Base-by-base conservation (phyloP, 2,113 vertebrate genomes). In the Jacana jacana region DNA sequence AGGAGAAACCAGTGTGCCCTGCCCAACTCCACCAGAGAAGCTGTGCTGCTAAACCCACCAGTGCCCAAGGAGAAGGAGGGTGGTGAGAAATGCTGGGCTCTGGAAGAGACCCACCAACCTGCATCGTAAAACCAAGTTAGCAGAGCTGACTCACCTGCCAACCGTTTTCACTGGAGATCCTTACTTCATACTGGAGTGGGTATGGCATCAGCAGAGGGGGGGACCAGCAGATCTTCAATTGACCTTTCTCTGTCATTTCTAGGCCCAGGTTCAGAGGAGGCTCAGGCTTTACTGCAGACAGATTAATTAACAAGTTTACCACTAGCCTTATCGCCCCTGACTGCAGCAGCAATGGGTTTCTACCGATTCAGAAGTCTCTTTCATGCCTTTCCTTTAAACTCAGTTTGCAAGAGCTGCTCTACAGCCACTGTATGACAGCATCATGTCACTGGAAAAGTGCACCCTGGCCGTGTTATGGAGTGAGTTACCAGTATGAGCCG, bases 141-240 rank as follows among this genome's bases (percentile, higher is more conserved):
- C 60, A 85, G 92, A 58, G 23, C 42, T 24, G 44, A 91, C 97
- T 96, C 94, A 98, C 98, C 96, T 98, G 91, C 90, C 78, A 89
- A 11, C 20, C 4, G 7, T 80, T 76, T 42, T 57, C 91, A 23
- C 95, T 95, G 37, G 81, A 98, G 94, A 98, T 97, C 87, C 98
- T 98, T 88, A 99, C 98, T 97, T 99, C 98, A 40, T 98, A 99
- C 86, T 96, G 97, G 81, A 99, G 96, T 1, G 69, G 96, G 61
- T 96, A 97, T 1, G 89, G 91, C 57, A 72, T 24, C n/a, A 49
- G 37, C 11, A 64, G 79, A 35, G 97, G 80, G 20, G 75, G 85
- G 8, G 97, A 97, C 99, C 99, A 99, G 79, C 96, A 97, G 37
- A 99, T 66, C 78, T 97, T 97, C 94, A 99, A 95, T 33, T 98